Conservation (phyloP, 2,113 vertebrate genomes). For the Colaptes auratus region DNA sequence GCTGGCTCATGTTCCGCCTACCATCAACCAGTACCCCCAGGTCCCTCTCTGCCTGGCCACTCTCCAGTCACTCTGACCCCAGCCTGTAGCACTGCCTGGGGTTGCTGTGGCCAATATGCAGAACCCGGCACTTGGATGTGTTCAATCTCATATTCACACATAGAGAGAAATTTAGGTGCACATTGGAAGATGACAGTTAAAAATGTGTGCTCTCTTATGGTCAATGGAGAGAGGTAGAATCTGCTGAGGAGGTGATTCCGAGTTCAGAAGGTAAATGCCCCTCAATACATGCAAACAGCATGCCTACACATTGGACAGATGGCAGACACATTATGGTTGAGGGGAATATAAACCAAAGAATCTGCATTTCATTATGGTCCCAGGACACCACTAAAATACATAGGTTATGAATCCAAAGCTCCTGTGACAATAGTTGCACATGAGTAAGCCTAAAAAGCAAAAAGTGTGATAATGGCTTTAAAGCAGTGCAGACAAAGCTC, state of each 20-base stretch:
- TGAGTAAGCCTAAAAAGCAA: not conserved
- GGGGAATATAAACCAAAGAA: not conserved
- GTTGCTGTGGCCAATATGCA: too few relatives aligned
- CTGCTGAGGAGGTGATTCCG: not conserved
- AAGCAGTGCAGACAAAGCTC: not conserved
- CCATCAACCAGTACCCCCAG: too few relatives aligned
- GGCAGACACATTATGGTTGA: not conserved
- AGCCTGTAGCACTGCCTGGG: too few relatives aligned
- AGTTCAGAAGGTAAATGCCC: not conserved
- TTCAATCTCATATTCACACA: not conserved
- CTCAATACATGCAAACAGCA: not conserved
- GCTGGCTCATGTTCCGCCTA: too few relatives aligned
- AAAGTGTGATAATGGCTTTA: not conserved
- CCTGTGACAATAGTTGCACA: not conserved
- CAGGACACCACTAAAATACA: not conserved
- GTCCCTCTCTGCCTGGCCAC: too few relatives aligned
- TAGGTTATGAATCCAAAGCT: not conserved
- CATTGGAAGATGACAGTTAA: not conserved
- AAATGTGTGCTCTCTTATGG: not conserved
- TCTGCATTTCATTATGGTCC: not conserved
- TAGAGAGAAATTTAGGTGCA: not conserved
- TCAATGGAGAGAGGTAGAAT: not conserved
- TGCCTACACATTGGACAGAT: not conserved
- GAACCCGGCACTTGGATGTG: too few relatives aligned
- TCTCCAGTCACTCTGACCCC: too few relatives aligned